Base-by-base conservation (phyloP, 92 coral and sea anemone genomes). In the Porites cylindrica region DNA sequence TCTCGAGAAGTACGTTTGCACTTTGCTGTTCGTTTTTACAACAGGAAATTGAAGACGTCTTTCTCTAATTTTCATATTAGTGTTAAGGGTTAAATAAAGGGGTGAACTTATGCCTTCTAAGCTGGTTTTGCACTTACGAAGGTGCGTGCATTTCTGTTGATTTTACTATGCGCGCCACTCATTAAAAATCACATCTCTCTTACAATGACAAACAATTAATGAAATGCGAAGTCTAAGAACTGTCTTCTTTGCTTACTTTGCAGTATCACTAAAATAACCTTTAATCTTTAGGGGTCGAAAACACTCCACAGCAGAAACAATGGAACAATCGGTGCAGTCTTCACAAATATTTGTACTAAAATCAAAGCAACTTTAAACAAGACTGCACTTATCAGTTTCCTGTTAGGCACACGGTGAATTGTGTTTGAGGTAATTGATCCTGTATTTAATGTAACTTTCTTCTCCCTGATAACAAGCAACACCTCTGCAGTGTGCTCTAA, bases 211-310 rank as follows among this genome's bases (percentile, higher is more conserved):
- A 81, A 81, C 52, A 81, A 53, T 23, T 58, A 24, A 59, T 69
- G 59, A 38, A 81, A 81, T 1, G 59, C 8, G 32, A 29, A 70
- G 75, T 70, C 69, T 7, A 70, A 58, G 47, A 32, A 9, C 61
- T n/a, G 69, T 81, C 65, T 69, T 14, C 19, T 32, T 81, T 81
- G 68, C 59, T 81, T 83, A 60, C 87, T 50, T 72, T 70, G 47
- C 58, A 53, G 26, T 23, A 10, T 72, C 76, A 20, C 23, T 43
- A 75, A 23, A 62, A 70, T 62, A 73, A 83, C 76, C 76, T 81
- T 69, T 26, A 69, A 82, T 51, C 32, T 60, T 38, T 38, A 63
- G 73, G 53, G 62, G 62, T 73, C 73, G 51, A 47, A 73, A 50
- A 14, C 71, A 51, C 65, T 74, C 6, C 13, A 72, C 23, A 68